Evolutionary conservation across 2,888 invertebrate genomes (phyloP).

Genomic region (Perizoma flavofasciatum): DNA sequence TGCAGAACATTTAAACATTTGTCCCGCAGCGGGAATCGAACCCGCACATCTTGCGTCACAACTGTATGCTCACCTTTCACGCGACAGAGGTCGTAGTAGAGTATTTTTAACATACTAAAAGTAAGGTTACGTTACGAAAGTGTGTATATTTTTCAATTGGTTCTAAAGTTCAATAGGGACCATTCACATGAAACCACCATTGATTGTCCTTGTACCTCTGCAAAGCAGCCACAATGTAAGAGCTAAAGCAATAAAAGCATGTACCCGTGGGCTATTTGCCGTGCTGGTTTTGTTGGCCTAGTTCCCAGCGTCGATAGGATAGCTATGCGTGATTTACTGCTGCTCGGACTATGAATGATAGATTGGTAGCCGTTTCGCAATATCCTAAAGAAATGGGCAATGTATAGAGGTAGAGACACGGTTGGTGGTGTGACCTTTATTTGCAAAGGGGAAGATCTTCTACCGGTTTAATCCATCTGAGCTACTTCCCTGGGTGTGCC

Average conservation of each 20-base stretch:
- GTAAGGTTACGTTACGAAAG: too few species aligned
- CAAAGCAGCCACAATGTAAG: not conserved
- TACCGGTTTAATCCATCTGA: too few species aligned
- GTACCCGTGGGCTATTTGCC: constrained; percentile 30
- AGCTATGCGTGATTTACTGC: constrained; percentile 29
- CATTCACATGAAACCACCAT: constrained; percentile 5
- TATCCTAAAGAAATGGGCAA: constrained; percentile 18
- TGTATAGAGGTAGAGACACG: too few species aligned
- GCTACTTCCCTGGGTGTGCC: too few species aligned
- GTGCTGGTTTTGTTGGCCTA: constrained; percentile 35
- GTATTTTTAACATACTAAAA: too few species aligned
- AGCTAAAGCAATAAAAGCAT: constrained; percentile 2
- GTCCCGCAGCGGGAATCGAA: too few species aligned
- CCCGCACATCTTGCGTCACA: not conserved
- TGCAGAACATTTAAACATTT: too few species aligned
- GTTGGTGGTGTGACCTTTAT: too few species aligned
- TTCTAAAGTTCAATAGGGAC: too few species aligned
- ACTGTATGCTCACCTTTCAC: not conserved
- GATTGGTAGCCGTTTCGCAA: constrained; percentile 32
- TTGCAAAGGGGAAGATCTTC: too few species aligned
- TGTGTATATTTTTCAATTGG: too few species aligned
- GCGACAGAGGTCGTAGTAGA: too few species aligned
- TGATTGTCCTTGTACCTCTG: constrained; percentile 6
- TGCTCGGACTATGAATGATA: constrained; percentile 27
- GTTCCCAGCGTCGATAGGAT: constrained; percentile 41